These are phyloP conservation scores for Crossocerus cetratus DNA, from an alignment of 2,888 invertebrate genomes.

Conservation along the genomic window DNA sequence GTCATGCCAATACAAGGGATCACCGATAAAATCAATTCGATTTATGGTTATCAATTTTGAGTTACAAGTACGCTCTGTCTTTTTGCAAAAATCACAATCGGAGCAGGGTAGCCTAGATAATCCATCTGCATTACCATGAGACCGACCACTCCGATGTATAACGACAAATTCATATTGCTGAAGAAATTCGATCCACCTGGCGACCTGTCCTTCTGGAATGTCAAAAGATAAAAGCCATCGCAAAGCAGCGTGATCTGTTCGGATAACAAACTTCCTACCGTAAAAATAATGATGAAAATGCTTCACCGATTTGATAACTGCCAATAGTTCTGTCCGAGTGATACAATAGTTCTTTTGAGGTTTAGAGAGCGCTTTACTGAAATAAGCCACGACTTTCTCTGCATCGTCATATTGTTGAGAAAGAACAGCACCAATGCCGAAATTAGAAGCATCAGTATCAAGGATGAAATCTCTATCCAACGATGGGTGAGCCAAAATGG, in stretches of 20 bases:
- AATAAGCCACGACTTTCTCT: slow-evolving; percentile 57
- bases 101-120: background rate
- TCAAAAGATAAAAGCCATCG: background rate
- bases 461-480: background rate
- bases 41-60: too few species aligned
- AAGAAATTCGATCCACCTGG: background rate
- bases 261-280: background rate
- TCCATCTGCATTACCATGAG: background rate
- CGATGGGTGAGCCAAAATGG: background rate
- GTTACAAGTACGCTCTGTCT: too few species aligned
- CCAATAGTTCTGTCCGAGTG: background rate
- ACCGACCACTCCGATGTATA: background rate
- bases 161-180: slow-evolving; percentile 5
- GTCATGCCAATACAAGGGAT: too few species aligned
- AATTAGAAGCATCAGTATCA: slow-evolving; percentile 37
- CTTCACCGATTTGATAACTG: too few species aligned
- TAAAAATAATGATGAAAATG: slow-evolving; percentile 1
- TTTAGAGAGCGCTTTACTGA: slow-evolving; percentile 26
- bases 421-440: slow-evolving; percentile 37
- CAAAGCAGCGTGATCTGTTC: background rate
- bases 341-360: slow-evolving; percentile 1
- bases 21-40: too few species aligned
- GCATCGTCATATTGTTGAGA: slow-evolving; percentile 42
- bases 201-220: background rate
- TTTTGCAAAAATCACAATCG: too few species aligned